Evolutionary conservation across 1,140 invertebrate genomes (phyloP).

Genomic region (Drosophila asahinai): DNA sequence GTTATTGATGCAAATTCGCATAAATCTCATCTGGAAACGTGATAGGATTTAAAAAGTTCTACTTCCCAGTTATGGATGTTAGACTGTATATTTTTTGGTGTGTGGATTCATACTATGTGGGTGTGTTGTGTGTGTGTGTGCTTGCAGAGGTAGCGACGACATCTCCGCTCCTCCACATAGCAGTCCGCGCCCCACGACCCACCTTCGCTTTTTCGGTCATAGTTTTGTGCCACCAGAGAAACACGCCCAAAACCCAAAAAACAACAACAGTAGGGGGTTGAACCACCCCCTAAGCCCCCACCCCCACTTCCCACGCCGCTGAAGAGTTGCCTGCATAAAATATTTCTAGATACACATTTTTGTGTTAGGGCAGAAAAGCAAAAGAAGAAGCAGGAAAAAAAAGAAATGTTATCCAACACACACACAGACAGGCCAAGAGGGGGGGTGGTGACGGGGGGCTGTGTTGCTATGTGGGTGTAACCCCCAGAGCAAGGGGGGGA

Average conservation of each 20-base stretch:
- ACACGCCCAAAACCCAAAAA: slow-evolving; percentile 42
- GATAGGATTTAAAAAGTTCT: slow-evolving; percentile 5
- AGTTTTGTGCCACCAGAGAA: slow-evolving; percentile 47
- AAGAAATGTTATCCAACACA: slow-evolving; percentile 58
- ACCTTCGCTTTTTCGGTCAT: slow-evolving; percentile 21
- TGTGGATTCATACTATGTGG: slow-evolving; percentile 11
- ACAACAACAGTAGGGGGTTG: slow-evolving; percentile 12
- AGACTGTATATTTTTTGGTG: slow-evolving; percentile 21
- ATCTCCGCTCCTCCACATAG: slow-evolving; percentile 26
- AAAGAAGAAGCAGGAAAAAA: slow-evolving; percentile 39
- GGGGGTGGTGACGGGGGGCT: slow-evolving; percentile 2
- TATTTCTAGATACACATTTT: slow-evolving; percentile 79
- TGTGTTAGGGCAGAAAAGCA: slow-evolving; percentile 55
- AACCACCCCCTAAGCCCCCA: slow-evolving; percentile 16
- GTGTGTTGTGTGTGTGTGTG: slow-evolving; percentile 13
- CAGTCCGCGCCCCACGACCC: not conserved
- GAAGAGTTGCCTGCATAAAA: slow-evolving; percentile 69
- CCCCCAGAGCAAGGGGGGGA: slow-evolving; percentile 21
- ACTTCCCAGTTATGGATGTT: slow-evolving; percentile 20
- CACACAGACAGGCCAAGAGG: slow-evolving; percentile 22
- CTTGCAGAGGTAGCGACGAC: slow-evolving; percentile 32
- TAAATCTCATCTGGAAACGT: not conserved
- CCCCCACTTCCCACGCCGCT: slow-evolving; percentile 16
- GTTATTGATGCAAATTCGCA: slow-evolving; percentile 13
- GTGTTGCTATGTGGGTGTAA: slow-evolving; percentile 42